Percentiles rank a stretch among this genome's conserved stretches.
phyloP scores from a whole-genome alignment of 2,113 vertebrate genomes.

The Caloenas nicobarica region DNA sequence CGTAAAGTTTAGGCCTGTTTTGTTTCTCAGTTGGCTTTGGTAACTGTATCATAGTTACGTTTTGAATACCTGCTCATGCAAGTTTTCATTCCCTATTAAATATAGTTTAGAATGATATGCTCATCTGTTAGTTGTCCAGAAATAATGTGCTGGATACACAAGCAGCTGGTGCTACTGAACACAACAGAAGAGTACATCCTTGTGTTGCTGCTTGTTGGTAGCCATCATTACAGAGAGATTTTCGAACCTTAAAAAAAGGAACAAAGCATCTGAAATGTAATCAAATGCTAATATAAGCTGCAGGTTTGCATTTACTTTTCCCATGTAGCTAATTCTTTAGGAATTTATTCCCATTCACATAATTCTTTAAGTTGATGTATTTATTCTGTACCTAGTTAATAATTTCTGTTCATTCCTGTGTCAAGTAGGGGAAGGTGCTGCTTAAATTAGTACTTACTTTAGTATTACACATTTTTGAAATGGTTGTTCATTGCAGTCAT shows the following conservation, averaged over 20 bases:
- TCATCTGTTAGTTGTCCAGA: slow-evolving; percentile 40
- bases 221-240: neutral
- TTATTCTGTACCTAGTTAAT: slow-evolving; percentile 2
- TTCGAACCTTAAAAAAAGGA: neutral
- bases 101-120: slow-evolving; percentile 31
- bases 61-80: slow-evolving; percentile 60
- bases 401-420: neutral
- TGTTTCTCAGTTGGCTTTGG: slow-evolving; percentile 40
- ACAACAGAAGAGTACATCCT: neutral
- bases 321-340: neutral
- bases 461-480: neutral
- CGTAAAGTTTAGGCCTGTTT: slow-evolving; percentile 55
- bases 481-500: neutral
- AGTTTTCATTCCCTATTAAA: slow-evolving; percentile 58
- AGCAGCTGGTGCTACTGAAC: slow-evolving; percentile 30
- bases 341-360: neutral
- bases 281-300: neutral
- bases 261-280: neutral
- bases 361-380: neutral
- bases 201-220: neutral
- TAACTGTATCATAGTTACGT: neutral
- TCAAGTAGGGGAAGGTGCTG: neutral
- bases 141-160: slow-evolving; percentile 34
- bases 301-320: neutral
- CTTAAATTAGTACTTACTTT: slow-evolving; percentile 1